Conservation (phyloP, 2,113 vertebrate genomes). For the Reinhardtius hippoglossoides region DNA sequence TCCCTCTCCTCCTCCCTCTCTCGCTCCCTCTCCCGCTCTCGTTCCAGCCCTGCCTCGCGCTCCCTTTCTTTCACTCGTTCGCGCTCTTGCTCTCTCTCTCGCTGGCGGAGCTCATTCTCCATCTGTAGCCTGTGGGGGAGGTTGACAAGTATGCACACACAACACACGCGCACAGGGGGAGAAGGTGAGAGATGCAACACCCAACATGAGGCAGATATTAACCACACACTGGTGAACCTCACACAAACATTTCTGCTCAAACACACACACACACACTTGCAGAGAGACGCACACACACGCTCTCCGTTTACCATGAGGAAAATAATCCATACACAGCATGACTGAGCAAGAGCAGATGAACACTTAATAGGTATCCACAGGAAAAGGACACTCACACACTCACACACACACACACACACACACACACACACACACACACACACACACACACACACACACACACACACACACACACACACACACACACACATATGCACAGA, state of each 20-base stretch:
- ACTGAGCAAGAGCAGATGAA: constrained; percentile 81
- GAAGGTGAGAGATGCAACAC: constrained; percentile 83
- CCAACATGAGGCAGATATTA: constrained; percentile 80
- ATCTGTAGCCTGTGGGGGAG: constrained; percentile 90
- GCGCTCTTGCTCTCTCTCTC: constrained; percentile 88
- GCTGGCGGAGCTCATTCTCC: constrained; percentile 93
- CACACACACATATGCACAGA: constrained; percentile 25
- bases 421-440: constrained; percentile 16
- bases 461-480: constrained; percentile 20
- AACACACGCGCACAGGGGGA: constrained; percentile 54
- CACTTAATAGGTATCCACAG: constrained; percentile 82
- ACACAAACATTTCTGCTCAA: constrained; percentile 69
- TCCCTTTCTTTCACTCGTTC: constrained; percentile 88
- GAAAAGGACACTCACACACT: constrained; percentile 63
- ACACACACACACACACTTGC: constrained; percentile 41
- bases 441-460: constrained; percentile 35
- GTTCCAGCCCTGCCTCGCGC: constrained; percentile 84
- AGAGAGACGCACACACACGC: constrained; percentile 7
- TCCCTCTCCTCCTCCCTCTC: constrained; percentile 85
- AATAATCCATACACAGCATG: constrained; percentile 80
- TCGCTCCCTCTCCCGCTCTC: constrained; percentile 82
- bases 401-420: constrained; percentile 44
- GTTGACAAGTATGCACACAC: constrained; percentile 63
- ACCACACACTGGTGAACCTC: constrained; percentile 78
- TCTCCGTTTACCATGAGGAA: constrained; percentile 71